Evolutionary conservation across 2,113 vertebrate species (phyloP), one percentile per base, ranked within the genome.

Genomic region (Scalopus aquaticus): DNA sequence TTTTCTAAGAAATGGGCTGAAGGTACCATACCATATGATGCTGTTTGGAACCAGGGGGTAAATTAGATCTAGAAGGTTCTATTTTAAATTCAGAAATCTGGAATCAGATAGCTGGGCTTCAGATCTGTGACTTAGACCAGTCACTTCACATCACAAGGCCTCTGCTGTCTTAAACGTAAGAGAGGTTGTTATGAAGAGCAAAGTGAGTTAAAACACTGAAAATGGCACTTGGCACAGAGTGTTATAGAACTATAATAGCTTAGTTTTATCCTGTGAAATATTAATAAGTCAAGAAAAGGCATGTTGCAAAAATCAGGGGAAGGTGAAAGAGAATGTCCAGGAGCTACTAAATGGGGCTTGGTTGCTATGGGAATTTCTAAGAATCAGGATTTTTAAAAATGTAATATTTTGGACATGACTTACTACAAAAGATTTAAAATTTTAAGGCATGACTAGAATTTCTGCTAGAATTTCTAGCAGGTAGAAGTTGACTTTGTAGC

Each of bases 21-120:
- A 35, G n/a, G 32, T 2, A 2, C 28, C 3, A 2, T 0, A 24
- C n/a, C 17, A 9, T 2, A 22, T 1, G 0, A 12, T 54, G 51
- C 12, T 32, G 2, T 70, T 28, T 5, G 19, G 58, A 56, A 19
- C 10, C 30, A 6, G 1, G 11, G 49, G 37, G 11, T 74, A 1
- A 7, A 1, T 30, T 30, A 24, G 26, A 49, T 11, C 12, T 72
- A 54, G 60, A 30, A n/a, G 11, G 11, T 26, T 65, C 67, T 19
- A 44, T 79, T 73, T 88, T 82, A 37, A 24, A 49, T 54, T 62
- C 26, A 35, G 70, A 64, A 46, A 51, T 51, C 10, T 20, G 28
- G 87, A 51, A 32, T 28, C 11, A 22, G 49, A 76, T 32, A 0
- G 1, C 8, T 42, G 37, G 70, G n/a, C 9, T 44, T 88, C 12